Evolutionary conservation across 2,113 vertebrate species (phyloP).

Genomic region (Bujurquina vittata): DNA sequence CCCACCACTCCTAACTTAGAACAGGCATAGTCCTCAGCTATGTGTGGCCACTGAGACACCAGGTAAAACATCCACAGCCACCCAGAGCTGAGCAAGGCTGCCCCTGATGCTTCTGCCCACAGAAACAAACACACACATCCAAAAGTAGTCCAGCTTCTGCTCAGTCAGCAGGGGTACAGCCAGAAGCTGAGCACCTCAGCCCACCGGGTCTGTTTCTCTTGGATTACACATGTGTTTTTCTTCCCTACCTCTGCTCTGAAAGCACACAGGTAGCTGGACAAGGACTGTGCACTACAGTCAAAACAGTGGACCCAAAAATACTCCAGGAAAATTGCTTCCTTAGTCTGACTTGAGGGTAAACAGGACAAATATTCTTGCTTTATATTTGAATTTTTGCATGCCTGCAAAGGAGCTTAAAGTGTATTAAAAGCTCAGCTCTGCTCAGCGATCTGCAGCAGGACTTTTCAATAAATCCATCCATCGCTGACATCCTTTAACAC

Average conservation of each 20-base stretch:
- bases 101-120: slow-evolving; percentile 41
- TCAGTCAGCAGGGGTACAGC: slow-evolving; percentile 58
- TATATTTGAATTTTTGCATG: slow-evolving; percentile 34
- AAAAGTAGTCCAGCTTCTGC: slow-evolving; percentile 10
- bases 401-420: slow-evolving; percentile 45
- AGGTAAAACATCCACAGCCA: slow-evolving; percentile 20
- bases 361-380: slow-evolving; percentile 27
- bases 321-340: slow-evolving; percentile 42
- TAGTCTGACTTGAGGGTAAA: slow-evolving; percentile 30
- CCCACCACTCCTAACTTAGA: not conserved
- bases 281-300: slow-evolving; percentile 41
- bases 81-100: slow-evolving; percentile 33
- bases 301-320: slow-evolving; percentile 61
- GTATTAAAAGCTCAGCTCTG: slow-evolving; percentile 60
- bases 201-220: slow-evolving; percentile 65
- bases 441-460: slow-evolving; percentile 29
- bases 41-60: slow-evolving; percentile 28
- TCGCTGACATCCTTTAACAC: slow-evolving; percentile 46
- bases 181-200: slow-evolving; percentile 56
- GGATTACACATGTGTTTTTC: slow-evolving; percentile 59
- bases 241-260: slow-evolving; percentile 41
- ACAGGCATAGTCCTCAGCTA: slow-evolving; percentile 3
- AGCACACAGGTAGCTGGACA: slow-evolving; percentile 68
- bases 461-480: slow-evolving; percentile 59
- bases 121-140: slow-evolving; percentile 43